These are phyloP conservation scores for Corydoras sp. DNA, from an alignment of 2,113 vertebrate species.

Conservation along the genomic window DNA sequence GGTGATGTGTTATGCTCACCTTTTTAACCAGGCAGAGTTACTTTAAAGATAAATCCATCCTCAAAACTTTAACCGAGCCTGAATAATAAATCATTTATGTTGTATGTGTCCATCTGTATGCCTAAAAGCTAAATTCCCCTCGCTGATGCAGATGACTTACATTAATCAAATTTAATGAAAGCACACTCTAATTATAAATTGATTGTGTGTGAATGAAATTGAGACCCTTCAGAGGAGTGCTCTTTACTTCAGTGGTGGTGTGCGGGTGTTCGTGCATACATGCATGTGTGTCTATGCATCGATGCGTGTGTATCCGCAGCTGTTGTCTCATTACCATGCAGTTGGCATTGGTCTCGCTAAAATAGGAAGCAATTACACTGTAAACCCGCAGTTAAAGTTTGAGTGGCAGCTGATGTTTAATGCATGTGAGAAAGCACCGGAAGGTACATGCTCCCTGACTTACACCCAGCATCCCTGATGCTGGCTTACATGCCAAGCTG, in stretches of 20 bases:
- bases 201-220: conserved; percentile 9
- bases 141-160: conserved; percentile 29
- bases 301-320: conserved; percentile 22
- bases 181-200: conserved; percentile 35
- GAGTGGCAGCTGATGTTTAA: conserved; percentile 49
- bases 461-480: conserved; percentile 24
- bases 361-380: conserved; percentile 46
- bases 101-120: conserved; percentile 17
- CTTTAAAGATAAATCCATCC: no score
- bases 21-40: no score
- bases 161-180: conserved; percentile 46
- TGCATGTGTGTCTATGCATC: conserved; percentile 24
- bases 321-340: conserved; percentile 45
- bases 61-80: background rate
- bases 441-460: conserved; percentile 24
- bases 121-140: conserved; percentile 19
- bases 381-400: conserved; percentile 47
- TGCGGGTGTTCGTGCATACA: conserved; percentile 6
- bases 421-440: conserved; percentile 37
- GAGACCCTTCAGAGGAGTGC: conserved; percentile 4
- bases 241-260: conserved; percentile 6
- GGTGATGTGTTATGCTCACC: no score
- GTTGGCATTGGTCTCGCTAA: conserved; percentile 37
- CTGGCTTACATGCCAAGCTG: conserved; percentile 32
- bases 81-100: conserved; percentile 26